Evolutionary conservation across 1,140 invertebrate species (phyloP).

Genomic region (Heterodera schachtii): DNA sequence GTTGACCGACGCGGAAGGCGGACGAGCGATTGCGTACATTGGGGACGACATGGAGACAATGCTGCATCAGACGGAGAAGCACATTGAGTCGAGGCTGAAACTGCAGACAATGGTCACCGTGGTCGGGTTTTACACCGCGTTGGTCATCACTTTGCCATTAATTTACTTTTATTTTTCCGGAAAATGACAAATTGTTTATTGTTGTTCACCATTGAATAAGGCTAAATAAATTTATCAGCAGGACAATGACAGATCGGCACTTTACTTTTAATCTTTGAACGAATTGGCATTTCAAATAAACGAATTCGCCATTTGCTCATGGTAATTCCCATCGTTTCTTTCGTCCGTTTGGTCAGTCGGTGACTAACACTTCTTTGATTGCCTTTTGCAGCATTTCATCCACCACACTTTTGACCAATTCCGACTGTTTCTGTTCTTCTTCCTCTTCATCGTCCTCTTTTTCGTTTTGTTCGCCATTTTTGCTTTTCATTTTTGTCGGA

Average conservation of each 20-base stretch:
- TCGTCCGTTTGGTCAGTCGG: slow-evolving; percentile 18
- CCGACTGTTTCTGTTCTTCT: slow-evolving; percentile 9
- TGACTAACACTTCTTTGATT: slow-evolving; percentile 52
- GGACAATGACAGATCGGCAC: too few species aligned
- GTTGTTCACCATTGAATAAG: too few species aligned
- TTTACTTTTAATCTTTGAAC: too few species aligned
- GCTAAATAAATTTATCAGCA: too few species aligned
- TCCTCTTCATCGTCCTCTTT: background rate
- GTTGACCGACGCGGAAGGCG: slow-evolving; percentile 18
- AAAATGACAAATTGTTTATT: slow-evolving; percentile 10
- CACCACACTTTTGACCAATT: slow-evolving; percentile 44
- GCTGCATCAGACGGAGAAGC: slow-evolving; percentile 51
- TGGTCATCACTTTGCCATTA: slow-evolving; percentile 17
- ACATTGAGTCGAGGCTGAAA: slow-evolving; percentile 57
- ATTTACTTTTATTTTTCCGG: slow-evolving; percentile 19
- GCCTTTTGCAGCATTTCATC: slow-evolving; percentile 51
- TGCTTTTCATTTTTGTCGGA: slow-evolving; percentile 9
- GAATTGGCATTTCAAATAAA: too few species aligned
- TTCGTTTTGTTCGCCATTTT: slow-evolving; percentile 24
- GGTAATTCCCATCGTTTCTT: background rate
- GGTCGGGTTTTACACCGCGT: slow-evolving; percentile 19
- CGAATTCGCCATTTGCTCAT: too few species aligned
- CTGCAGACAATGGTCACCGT: slow-evolving; percentile 45
- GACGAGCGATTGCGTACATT: slow-evolving; percentile 49
- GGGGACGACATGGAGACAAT: slow-evolving; percentile 54